Base-by-base conservation (phyloP, 1,140 invertebrate genomes). In the Drosophila pseudoobscura region DNA sequence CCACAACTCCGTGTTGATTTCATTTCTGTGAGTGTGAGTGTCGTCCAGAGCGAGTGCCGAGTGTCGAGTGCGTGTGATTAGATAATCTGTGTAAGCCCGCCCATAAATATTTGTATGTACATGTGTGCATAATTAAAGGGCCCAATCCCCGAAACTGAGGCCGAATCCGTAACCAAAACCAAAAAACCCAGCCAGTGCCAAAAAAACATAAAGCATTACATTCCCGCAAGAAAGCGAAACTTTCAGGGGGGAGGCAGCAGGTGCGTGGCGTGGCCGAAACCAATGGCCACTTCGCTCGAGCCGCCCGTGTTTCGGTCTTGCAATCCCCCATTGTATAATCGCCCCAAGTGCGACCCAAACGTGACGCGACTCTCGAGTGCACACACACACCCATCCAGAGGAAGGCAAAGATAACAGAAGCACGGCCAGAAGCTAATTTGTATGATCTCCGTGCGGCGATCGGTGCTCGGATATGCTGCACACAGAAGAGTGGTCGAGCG, bases 291-390 rank as follows among this genome's bases (percentile, higher is more conserved):
- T 17, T 17, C 17, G 45, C 46, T 50, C 11, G 13, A 13, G 43
- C 13, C 31, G 35, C 35, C 55, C 44, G 47, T 44, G 53, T 35
- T 43, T 69, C 35, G 57, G 47, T 46, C 39, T 57, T 63, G 29
- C 50, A 70, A 71, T 66, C 75, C 65, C 58, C 64, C 63, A 87
- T 85, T 85, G 82, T 85, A 75, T 82, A 85, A 87, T 78, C 80
- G 60, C 53, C 26, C 52, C 62, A 73, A 84, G 62, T 85, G 52
- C 50, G n/a, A 46, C 15, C 46, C 50, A 56, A 69, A 85, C 80
- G 82, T 87, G 82, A 64, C 62, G 62, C 39, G 78, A 80, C 64
- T 87, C 49, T 54, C 66, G 55, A 72, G 70, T 41, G 51, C 44
- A 52, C 46, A 43, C 46, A 24, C 41, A 53, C 24, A 24, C 29